Base-by-base conservation (phyloP, 2,113 vertebrate genomes). In the Trochalopteron elliotii region DNA sequence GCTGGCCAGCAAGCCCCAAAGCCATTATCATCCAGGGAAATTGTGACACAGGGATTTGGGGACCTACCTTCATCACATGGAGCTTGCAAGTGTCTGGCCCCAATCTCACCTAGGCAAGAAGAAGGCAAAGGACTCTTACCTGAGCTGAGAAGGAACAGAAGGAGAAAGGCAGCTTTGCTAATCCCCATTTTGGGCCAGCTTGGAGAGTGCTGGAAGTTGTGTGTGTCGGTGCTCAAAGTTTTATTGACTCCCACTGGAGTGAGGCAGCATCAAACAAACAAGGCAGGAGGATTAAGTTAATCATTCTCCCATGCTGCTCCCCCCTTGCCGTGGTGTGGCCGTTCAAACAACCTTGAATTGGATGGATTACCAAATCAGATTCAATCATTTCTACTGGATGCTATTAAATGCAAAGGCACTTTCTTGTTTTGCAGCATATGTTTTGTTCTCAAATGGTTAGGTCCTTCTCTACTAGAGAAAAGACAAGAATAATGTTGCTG, bases 111-210 rank as follows among this genome's bases (percentile, higher is more conserved):
- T 9, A 63, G 35, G 47, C 50, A 95, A 94, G 87, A 5, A 7
- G 35, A 82, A 94, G n/a, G 57, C 49, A 90, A 92, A 93, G 27
- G 45, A 64, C 25, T 45, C 98, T 98, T 98, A 98, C 98, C 98
- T 98, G 98, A 89, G 50, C 78, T 87, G 76, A 98, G 90, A 81
- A 97, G 92, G 77, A 97, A 65, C 47, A 98, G 96, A 55, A 98
- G 57, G 21, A 98, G 89, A 72, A 98, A 93, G 39, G 95, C n/a
- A 12, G 91, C 85, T 76, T 89, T 95, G 83, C 55, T 96, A 42
- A 55, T 87, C 37, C 84, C 61, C 98, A 98, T 98, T 95, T 94
- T 96, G 96, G 95, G 80, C 94, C 59, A 93, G 44, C 68, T 77
- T 81, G 19, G 71, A 4, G 8, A 57, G 35, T 77, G 89, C 53